phyloP scores from a whole-genome alignment of 37 sponge, comb jelly and placozoan species.

The Corticium candelabrum region DNA sequence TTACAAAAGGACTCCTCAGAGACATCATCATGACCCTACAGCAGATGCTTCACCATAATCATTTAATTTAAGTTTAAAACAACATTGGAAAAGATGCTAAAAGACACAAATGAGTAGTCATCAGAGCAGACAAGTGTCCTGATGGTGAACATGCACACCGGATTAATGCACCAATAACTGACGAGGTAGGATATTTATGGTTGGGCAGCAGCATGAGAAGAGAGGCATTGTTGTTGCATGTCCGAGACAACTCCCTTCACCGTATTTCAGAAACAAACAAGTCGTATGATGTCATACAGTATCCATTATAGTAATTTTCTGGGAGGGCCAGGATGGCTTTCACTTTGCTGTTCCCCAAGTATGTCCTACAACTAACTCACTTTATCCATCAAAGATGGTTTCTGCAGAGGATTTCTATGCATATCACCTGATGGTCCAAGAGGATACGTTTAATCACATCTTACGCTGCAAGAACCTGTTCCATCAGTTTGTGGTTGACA shows the following conservation, averaged over 20 bases:
- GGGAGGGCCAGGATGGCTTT: neutral
- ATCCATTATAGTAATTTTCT: neutral
- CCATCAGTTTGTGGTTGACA: constrained; percentile 1
- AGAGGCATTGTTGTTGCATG: too few species aligned
- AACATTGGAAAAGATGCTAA: too few species aligned
- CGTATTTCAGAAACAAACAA: neutral
- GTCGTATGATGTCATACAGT: neutral
- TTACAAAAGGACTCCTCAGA: neutral
- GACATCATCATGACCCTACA: neutral
- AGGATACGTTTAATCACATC: neutral
- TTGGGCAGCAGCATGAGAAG: too few species aligned
- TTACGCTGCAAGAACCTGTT: neutral
- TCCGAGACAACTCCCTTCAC: too few species aligned
- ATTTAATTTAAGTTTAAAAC: neutral
- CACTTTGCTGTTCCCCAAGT: neutral
- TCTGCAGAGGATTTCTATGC: neutral
- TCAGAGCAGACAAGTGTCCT: too few species aligned
- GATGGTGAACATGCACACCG: too few species aligned
- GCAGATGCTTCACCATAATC: neutral
- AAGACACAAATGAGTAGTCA: too few species aligned
- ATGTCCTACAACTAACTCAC: neutral
- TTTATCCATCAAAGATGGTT: neutral
- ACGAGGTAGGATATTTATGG: too few species aligned
- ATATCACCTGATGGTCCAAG: neutral
- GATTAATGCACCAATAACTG: too few species aligned